phyloP scores from a whole-genome alignment of 1,140 invertebrate genomes.

The Apis laboriosa region DNA sequence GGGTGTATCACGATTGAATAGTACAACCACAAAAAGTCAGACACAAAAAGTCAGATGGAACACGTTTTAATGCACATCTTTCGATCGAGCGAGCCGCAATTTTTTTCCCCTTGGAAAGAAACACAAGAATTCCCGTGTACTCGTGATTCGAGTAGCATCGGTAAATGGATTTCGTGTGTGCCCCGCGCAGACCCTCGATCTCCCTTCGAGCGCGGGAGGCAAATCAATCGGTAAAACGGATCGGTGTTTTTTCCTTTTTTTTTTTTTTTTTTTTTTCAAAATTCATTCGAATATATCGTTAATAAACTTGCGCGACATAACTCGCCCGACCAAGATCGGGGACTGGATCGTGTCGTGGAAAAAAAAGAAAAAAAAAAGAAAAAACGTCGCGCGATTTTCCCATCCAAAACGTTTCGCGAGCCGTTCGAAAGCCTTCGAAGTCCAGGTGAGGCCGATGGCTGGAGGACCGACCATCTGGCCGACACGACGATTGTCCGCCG shows the following conservation, averaged over 20 bases:
- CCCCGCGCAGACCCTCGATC: not conserved
- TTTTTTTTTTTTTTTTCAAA: not conserved
- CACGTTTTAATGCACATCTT: not conserved
- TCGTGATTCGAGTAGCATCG: not conserved
- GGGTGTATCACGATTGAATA: too few relatives aligned
- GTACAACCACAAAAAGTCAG: not conserved
- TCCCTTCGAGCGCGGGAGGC: not conserved
- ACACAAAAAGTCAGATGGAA: not conserved
- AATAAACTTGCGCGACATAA: not conserved
- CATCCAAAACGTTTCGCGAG: not conserved
- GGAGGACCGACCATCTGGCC: slow-evolving; percentile 8
- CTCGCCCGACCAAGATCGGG: not conserved
- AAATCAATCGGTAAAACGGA: not conserved
- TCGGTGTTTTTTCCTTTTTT: not conserved
- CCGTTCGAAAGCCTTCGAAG: not conserved
- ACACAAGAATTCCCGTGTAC: not conserved
- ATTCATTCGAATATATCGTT: not conserved
- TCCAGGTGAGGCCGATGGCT: slow-evolving; percentile 10
- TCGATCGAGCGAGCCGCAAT: not conserved
- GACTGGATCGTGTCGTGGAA: too few relatives aligned
- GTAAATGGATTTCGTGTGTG: not conserved
- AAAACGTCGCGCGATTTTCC: slow-evolving; percentile 9
- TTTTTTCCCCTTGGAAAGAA: not conserved
- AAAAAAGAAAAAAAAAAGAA: too few relatives aligned
- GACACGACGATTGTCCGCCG: slow-evolving; percentile 21